Base-by-base conservation (phyloP, 2,888 invertebrate genomes). In the Lamproptera curius region DNA sequence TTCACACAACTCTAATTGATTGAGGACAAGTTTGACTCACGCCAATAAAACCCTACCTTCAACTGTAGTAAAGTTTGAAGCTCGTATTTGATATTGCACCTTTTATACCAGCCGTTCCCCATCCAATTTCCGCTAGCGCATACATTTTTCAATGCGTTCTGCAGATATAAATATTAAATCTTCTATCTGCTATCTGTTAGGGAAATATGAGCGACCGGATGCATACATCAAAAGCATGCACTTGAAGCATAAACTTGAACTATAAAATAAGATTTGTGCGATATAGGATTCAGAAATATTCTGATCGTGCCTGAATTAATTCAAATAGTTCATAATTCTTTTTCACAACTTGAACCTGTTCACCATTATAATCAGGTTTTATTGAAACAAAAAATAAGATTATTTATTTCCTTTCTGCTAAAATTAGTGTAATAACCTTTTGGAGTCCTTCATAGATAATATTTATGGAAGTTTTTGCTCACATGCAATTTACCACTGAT, bases 131-230 rank as follows among this genome's bases (percentile, higher is more conserved):
- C 57, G 55, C 28, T 50, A 52, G 51, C 41, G 47, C 59, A 59
- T 63, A 56, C 46, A 65, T 62, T 65, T 70, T 66, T 62, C 64
- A 66, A 61, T 63, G 56, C 60, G 58, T 62, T 59, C 52, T 53
- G 57, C 56, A 58, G 56, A 54, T 55, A 51, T 59, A 54, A 57
- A 66, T 59, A 57, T 52, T 40, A 58, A 65, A 61, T 62, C 53
- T 49, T 44, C 54, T 51, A 50, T 56, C 52, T 54, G 54, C 51
- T 54, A 49, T 51, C 53, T 42, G 46, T 38, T 48, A 17, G 17
- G 41, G 46, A 46, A 45, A 53, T 53, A 52, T 40, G 46, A 43
- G 10, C 23, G 41, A 51, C 13, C 39, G 42, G 41, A 40, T 41
- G 52, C 53, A 50, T 54, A 53, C 48, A 51, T 51, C 49, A 51